Evolutionary conservation across 2,797 vertebrate genomes (phyloP), one percentile per base, ranked within the genome.

Genomic region (Rousettus madagascariensis): DNA sequence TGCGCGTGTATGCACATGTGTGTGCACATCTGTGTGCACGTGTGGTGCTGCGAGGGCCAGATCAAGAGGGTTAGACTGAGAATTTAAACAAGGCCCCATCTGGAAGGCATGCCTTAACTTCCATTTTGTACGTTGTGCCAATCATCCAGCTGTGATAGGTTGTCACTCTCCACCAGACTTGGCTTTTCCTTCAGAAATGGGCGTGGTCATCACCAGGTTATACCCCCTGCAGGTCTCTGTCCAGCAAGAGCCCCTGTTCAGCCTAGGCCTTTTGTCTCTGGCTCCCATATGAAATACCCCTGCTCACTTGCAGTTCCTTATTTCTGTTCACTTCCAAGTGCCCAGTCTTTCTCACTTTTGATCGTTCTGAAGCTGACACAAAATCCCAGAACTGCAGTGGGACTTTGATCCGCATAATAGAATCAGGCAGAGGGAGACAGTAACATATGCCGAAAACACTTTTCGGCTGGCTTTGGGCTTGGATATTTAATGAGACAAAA

Each of bases 331-430:
- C 16, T 77, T 92, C 49, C 69, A 43, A 30, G 26, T 53, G 26
- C 10, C 78, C 63, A 1, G 12, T 49, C 46, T 86, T 91, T 92
- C 61, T 95, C 55, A 92, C 95, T 95, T 97, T 95, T 92, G 69
- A 88, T 90, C 93, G 63, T 59, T 53, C 94, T 15, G 93, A 96
- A 43, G 26, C 93, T 85, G 92, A 97, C 91, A 92, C 78, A 86
- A 95, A 97, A 96, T 16, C 55, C 88, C 65, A 51, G 69, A 78
- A 92, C 86, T 91, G 96, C 96, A 41, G 24, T 55, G 46, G 85
- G 88, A 84, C 91, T 97, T 98, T 97, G 96, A 97, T 96, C 49
- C 12, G 1, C 30, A 19, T 95, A 96, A 93, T 92, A 97, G 97
- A 97, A 96, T 94, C 96, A 97, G 86, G 75, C 90, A 96, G 93